A percentile compares a stretch with the other conserved stretches of the same genome.
Evolutionary conservation across 2,113 vertebrate species (phyloP).

Genomic region (Aegotheles bennettii): DNA sequence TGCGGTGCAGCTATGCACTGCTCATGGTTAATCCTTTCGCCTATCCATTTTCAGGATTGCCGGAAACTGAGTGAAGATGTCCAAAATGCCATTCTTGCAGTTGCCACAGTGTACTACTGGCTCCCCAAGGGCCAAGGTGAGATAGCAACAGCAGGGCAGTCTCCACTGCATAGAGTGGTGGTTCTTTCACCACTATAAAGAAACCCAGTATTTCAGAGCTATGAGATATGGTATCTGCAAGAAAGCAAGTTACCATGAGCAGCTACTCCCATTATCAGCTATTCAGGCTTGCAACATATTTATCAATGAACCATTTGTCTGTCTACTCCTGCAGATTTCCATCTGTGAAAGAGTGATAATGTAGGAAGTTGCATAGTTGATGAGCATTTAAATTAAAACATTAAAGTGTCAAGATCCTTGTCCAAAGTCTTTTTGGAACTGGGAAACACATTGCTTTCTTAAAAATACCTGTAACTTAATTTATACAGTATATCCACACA

Average conservation of each 20-base stretch:
- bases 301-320: neutral
- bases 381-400: neutral
- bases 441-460: neutral
- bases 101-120: slow-evolving; percentile 83
- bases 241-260: neutral
- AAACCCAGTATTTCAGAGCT: neutral
- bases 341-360: neutral
- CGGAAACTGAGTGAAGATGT: slow-evolving; percentile 76
- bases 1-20: fast-evolving
- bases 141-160: neutral
- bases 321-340: neutral
- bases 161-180: neutral
- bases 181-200: neutral
- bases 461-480: neutral
- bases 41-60: slow-evolving; percentile 69
- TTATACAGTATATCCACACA: neutral
- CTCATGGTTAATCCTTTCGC: neutral
- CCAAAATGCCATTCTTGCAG: slow-evolving; percentile 74
- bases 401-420: neutral
- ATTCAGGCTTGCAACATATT: neutral
- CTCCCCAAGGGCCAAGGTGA: slow-evolving; percentile 91
- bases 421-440: neutral
- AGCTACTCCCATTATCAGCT: neutral
- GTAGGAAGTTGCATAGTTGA: neutral
- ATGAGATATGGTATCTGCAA: neutral